Percentiles rank a stretch among this genome's conserved stretches.
Conservation (phyloP, 2,888 invertebrate genomes). For the Ormia ochracea region DNA sequence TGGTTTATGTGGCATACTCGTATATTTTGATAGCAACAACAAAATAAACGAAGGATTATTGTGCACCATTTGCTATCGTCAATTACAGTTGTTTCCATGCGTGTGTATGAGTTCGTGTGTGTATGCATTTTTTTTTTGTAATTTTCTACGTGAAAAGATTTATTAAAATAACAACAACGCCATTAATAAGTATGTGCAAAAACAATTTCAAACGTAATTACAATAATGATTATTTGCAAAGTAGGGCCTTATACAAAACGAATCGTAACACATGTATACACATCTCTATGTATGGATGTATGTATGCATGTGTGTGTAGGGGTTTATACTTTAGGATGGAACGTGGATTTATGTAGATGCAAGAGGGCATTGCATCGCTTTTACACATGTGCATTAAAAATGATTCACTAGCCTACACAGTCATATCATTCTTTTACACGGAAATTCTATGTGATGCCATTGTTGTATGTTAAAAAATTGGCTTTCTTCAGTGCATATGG, state of each 20-base stretch:
- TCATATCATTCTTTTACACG: too few relatives aligned
- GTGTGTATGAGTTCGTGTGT: neutral
- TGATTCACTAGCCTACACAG: too few relatives aligned
- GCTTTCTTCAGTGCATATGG: too few relatives aligned
- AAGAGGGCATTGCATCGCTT: too few relatives aligned
- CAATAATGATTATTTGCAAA: neutral
- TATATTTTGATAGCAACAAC: slow-evolving; percentile 8
- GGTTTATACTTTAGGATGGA: too few relatives aligned
- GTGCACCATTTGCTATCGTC: slow-evolving; percentile 17
- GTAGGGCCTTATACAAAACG: neutral
- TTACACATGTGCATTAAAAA: too few relatives aligned
- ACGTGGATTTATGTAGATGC: too few relatives aligned
- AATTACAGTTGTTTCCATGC: neutral
- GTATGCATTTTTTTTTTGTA: neutral
- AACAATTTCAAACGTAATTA: neutral
- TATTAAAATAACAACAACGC: neutral
- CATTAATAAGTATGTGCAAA: neutral
- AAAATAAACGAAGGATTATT: neutral
- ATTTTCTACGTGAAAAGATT: slow-evolving; percentile 1
- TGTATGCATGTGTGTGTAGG: too few relatives aligned
- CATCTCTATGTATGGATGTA: too few relatives aligned
- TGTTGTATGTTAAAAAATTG: too few relatives aligned
- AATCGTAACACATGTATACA: neutral
- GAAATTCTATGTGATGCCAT: too few relatives aligned
- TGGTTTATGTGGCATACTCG: neutral